A percentile compares a stretch with the other conserved stretches of the same genome.
These are phyloP conservation scores for Toxotes jaculatrix DNA, from an alignment of 2,113 vertebrate genomes.

Conservation along the genomic window DNA sequence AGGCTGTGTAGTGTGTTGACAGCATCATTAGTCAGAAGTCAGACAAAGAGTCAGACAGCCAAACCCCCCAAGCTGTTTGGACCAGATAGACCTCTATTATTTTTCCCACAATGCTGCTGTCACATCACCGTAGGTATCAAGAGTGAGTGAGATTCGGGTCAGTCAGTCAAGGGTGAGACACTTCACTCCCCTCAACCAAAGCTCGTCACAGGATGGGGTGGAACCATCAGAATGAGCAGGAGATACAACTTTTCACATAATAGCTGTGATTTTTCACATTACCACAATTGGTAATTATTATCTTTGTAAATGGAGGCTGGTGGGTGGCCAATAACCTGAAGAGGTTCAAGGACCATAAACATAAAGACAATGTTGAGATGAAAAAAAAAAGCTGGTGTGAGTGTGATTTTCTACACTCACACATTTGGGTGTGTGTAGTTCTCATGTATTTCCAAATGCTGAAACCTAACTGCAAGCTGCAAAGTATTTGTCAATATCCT, in stretches of 20 bases:
- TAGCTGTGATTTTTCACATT: background rate
- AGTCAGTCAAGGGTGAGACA: slow-evolving; percentile 46
- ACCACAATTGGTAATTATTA: background rate
- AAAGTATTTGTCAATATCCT: background rate
- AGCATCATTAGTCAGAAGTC: slow-evolving; percentile 80
- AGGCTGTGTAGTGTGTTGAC: slow-evolving; percentile 76
- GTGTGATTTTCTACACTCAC: background rate
- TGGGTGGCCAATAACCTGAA: background rate
- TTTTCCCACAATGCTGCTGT: slow-evolving; percentile 54
- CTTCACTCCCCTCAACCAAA: slow-evolving; percentile 13
- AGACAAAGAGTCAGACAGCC: slow-evolving; percentile 69
- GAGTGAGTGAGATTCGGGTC: slow-evolving; percentile 49
- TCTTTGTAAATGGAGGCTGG: background rate
- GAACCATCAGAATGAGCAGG: background rate
- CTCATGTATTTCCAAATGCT: background rate
- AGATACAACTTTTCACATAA: background rate
- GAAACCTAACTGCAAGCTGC: background rate
- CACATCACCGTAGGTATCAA: slow-evolving; percentile 38
- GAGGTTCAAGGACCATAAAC: background rate
- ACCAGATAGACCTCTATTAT: slow-evolving; percentile 67
- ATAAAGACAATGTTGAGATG: background rate
- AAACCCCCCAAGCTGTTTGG: slow-evolving; percentile 72
- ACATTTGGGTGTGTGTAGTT: background rate
- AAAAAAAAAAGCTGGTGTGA: background rate
- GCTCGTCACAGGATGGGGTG: background rate